phyloP scores from a whole-genome alignment of 2,797 vertebrate genomes.

The Epinephelus awoara region DNA sequence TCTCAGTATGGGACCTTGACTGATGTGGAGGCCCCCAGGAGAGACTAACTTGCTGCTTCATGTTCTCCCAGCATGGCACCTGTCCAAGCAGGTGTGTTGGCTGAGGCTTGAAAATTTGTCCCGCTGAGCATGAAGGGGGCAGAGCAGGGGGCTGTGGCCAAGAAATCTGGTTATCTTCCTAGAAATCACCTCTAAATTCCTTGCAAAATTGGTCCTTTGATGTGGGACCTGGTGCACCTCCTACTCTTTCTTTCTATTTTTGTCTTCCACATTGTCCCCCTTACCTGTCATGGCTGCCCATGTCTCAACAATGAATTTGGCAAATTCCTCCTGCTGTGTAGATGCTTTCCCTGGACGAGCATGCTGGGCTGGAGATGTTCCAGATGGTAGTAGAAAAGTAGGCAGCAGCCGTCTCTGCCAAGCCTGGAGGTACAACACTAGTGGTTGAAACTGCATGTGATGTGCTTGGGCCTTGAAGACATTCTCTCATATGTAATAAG shows the following conservation, averaged over 20 bases:
- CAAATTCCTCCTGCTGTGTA: constrained; percentile 35
- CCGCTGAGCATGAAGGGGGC: constrained; percentile 31
- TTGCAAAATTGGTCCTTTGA: constrained; percentile 34
- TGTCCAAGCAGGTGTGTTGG: constrained; percentile 46
- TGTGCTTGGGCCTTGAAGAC: neutral
- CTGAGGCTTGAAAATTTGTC: constrained; percentile 31
- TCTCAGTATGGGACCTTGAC: constrained; percentile 26
- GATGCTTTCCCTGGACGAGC: constrained; percentile 24
- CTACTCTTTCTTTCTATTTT: neutral
- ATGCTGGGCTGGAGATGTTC: constrained; percentile 33
- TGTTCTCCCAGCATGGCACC: constrained; percentile 45
- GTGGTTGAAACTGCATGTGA: neutral
- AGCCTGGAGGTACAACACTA: constrained; percentile 1
- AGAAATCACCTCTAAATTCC: constrained; percentile 34
- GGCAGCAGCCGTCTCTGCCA: constrained; percentile 5
- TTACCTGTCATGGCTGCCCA: constrained; percentile 20
- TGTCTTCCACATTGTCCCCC: constrained; percentile 17
- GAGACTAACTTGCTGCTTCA: constrained; percentile 32
- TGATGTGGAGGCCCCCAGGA: constrained; percentile 42
- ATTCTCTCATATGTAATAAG: neutral
- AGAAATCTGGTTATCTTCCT: constrained; percentile 45
- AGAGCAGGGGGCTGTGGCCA: constrained; percentile 16
- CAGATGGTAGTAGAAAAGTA: constrained; percentile 26
- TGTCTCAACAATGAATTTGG: constrained; percentile 35
- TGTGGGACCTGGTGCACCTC: constrained; percentile 1